Conservation (phyloP, 2,797 vertebrate genomes). For the Macropus fuliginosus region DNA sequence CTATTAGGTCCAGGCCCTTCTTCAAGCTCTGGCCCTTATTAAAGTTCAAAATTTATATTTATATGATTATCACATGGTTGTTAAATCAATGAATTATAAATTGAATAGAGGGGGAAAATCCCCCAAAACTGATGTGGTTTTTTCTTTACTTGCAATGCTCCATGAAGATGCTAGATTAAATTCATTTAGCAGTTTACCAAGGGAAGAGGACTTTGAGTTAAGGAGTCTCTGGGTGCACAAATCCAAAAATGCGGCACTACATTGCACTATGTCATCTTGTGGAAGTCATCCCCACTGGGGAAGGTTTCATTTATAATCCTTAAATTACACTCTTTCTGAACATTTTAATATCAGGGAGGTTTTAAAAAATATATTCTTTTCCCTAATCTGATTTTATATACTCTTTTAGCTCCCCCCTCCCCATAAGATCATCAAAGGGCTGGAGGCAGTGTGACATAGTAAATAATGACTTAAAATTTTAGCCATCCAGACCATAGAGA, state of each 20-base stretch:
- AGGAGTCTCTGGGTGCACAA: not conserved
- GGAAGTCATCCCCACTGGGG: not conserved
- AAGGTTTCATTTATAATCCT: not conserved
- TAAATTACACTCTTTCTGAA: not conserved
- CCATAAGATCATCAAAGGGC: too few relatives aligned
- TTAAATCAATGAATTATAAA: not conserved
- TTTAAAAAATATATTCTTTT: too few relatives aligned
- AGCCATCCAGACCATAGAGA: too few relatives aligned
- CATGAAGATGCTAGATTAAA: not conserved
- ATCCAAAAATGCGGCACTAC: not conserved
- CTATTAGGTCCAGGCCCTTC: too few relatives aligned
- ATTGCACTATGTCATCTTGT: not conserved
- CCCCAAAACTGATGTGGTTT: not conserved
- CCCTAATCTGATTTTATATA: too few relatives aligned
- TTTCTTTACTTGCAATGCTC: not conserved
- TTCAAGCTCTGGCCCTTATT: too few relatives aligned
- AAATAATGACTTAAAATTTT: too few relatives aligned
- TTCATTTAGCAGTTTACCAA: not conserved
- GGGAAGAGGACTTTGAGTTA: not conserved
- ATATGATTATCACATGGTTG: not conserved
- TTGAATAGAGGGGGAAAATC: not conserved
- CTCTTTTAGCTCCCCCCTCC: accelerated
- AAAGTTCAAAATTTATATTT: too few relatives aligned
- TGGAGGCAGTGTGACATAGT: too few relatives aligned
- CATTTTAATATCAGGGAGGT: not conserved